These are phyloP conservation scores for Ceratotherium simum DNA, from an alignment of 2,113 vertebrate genomes.

Conservation along the genomic window DNA sequence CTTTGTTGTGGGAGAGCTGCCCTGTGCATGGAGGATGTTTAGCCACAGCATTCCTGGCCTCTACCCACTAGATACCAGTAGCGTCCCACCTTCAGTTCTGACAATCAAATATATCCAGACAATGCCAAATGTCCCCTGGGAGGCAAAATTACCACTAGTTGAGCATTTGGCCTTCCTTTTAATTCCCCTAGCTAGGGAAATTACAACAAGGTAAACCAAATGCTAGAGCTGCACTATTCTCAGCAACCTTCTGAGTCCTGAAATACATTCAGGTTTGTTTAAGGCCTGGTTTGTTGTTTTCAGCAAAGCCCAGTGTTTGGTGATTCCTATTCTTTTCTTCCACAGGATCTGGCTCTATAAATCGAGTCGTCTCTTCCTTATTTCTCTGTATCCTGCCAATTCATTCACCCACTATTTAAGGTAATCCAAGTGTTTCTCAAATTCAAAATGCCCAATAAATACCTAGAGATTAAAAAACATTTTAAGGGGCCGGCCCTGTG, in stretches of 20 bases:
- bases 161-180: neutral
- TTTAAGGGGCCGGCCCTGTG: too few relatives aligned
- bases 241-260: neutral
- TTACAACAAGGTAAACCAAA: neutral
- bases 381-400: neutral
- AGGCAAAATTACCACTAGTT: neutral
- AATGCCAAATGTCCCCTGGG: neutral
- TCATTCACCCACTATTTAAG: neutral
- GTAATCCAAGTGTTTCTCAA: neutral
- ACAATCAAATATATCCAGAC: neutral
- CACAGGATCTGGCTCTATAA: neutral
- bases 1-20: neutral
- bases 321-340: neutral
- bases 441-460: neutral
- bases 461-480: neutral
- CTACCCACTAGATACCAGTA: neutral
- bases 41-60: neutral
- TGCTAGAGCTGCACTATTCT: neutral
- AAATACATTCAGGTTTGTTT: neutral
- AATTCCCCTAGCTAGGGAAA: neutral
- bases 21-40: neutral
- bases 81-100: neutral
- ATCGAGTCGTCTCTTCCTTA: neutral
- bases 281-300: neutral
- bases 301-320: neutral